Percentiles rank a stretch among this genome's conserved stretches.
These are phyloP conservation scores for Dioctria rufipes DNA, from an alignment of 2,888 invertebrate genomes.

Conservation along the genomic window DNA sequence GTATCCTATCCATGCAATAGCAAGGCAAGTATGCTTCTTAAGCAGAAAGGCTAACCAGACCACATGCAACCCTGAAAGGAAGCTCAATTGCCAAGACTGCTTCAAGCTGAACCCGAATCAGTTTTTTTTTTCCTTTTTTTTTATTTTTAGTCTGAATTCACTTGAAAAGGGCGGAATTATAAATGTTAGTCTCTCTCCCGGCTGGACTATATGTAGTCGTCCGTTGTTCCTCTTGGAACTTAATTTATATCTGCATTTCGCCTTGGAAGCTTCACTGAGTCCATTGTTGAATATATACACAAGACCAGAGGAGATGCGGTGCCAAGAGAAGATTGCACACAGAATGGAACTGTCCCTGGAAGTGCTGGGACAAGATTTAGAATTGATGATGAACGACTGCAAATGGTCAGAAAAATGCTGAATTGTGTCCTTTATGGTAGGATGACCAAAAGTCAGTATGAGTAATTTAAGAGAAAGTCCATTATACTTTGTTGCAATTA, in stretches of 20 bases:
- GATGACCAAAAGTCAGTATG: conserved; percentile 26
- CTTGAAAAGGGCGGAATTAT: conserved; percentile 51
- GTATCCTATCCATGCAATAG: background rate
- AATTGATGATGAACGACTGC: conserved; percentile 43
- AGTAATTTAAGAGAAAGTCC: conserved; percentile 9
- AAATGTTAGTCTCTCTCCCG: conserved; percentile 26
- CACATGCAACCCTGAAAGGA: conserved; percentile 35
- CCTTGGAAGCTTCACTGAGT: conserved; percentile 5
- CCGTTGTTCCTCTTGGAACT: conserved; percentile 19
- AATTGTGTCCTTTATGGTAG: conserved; percentile 35
- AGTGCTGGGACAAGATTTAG: conserved; percentile 15
- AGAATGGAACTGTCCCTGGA: conserved; percentile 32
- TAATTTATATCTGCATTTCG: conserved; percentile 47
- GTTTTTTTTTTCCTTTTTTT: no score
- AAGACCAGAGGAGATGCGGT: background rate
- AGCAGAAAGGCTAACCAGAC: conserved; percentile 36
- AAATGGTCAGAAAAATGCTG: conserved; percentile 51
- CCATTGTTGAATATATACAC: conserved; percentile 30
- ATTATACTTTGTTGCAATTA: conserved; percentile 11
- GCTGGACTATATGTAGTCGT: background rate
- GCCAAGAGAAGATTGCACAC: conserved; percentile 16
- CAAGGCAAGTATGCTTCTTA: conserved; percentile 17
- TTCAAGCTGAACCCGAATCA: conserved; percentile 37
- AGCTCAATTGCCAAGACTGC: conserved; percentile 29
- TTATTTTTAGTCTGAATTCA: conserved; percentile 43